These are phyloP conservation scores for Nesometra sesokonis DNA, from an alignment of 35 echinoderm and acorn worm species.

Conservation along the genomic window DNA sequence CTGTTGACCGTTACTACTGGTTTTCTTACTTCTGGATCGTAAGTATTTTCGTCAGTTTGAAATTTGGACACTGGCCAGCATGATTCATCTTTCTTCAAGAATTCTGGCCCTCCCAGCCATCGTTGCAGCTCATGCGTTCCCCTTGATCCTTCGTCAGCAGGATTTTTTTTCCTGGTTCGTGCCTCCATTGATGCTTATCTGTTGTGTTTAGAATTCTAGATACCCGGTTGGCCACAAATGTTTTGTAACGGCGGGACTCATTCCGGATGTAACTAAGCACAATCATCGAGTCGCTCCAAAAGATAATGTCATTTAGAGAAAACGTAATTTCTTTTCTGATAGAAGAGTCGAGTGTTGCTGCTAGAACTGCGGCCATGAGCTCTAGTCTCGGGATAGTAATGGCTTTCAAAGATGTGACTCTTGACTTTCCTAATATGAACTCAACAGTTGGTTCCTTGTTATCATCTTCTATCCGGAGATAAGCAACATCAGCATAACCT, in stretches of 20 bases:
- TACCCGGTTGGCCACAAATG: constrained; percentile 26
- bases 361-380: constrained; percentile 28
- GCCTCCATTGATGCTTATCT: constrained; percentile 11
- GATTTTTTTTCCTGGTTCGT: constrained; percentile 11
- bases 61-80: constrained; percentile 24
- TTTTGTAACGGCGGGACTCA: constrained; percentile 11
- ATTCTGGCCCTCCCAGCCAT: constrained; percentile 30
- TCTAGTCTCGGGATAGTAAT: constrained; percentile 44
- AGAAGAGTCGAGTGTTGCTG: constrained; percentile 15
- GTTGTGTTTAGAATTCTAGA: constrained; percentile 18
- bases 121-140: background rate
- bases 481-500: constrained; percentile 21
- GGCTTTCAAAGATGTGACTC: constrained; percentile 13
- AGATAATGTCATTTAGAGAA: constrained; percentile 1
- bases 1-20: background rate
- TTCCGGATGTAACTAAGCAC: constrained; percentile 29
- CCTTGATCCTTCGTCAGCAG: constrained; percentile 36
- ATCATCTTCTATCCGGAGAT: constrained; percentile 11
- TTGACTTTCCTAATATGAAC: constrained; percentile 24
- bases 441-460: background rate
- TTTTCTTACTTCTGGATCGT: constrained; percentile 24
- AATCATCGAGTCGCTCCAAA: constrained; percentile 24
- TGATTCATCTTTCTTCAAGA: constrained; percentile 4
- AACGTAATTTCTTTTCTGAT: constrained; percentile 17
- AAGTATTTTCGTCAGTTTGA: background rate